A percentile compares a stretch with the other conserved stretches of the same genome.
phyloP scores from a whole-genome alignment of 2,113 vertebrate species.

The Herpetotheres cachinnans region DNA sequence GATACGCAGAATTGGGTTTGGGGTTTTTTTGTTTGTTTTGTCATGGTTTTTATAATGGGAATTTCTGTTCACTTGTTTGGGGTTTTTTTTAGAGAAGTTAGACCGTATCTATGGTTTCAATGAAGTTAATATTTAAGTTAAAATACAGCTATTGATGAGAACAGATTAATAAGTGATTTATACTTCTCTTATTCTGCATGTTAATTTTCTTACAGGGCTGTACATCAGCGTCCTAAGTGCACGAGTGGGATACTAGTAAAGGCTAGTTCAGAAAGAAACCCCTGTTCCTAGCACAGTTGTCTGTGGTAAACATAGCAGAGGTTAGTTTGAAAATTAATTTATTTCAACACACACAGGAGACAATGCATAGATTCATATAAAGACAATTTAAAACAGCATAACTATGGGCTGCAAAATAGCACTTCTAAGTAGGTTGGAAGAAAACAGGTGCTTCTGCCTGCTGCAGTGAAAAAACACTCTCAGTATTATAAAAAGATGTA shows the following conservation, averaged over 20 bases:
- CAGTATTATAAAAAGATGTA: neutral
- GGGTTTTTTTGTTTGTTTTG: neutral
- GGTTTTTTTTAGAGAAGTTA: neutral
- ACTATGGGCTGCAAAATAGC: neutral
- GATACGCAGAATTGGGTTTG: neutral
- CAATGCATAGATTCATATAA: neutral
- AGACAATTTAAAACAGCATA: neutral
- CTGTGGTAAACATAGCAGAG: neutral
- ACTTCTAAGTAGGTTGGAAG: neutral
- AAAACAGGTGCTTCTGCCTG: neutral
- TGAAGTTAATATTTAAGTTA: neutral
- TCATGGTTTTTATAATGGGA: neutral
- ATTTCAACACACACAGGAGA: neutral
- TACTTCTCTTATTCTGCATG: neutral
- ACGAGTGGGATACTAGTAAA: neutral
- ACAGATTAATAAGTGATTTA: neutral
- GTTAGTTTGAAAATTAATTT: neutral
- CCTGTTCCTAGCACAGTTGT: neutral
- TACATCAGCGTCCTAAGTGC: neutral
- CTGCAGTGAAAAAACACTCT: neutral
- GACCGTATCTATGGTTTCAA: neutral
- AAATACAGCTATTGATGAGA: neutral
- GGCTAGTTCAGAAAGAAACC: neutral
- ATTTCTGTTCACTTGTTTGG: neutral
- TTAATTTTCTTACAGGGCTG: neutral